Conservation (phyloP, 1,140 invertebrate species). For the Tetramorium alpestre region DNA sequence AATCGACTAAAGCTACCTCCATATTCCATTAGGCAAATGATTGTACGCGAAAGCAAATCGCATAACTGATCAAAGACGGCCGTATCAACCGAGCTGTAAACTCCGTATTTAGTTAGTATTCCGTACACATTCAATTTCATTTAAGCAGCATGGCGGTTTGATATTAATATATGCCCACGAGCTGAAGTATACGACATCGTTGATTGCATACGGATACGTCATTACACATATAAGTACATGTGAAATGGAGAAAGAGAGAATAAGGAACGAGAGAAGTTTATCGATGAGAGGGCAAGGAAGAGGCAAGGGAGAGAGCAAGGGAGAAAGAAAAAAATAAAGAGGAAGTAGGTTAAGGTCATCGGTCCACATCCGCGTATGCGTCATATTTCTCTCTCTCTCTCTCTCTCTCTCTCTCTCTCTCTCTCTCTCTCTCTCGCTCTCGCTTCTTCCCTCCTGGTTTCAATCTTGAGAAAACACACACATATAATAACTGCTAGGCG, state of each 20-base stretch:
- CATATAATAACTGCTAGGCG: slow-evolving; percentile 28
- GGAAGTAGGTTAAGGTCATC: slow-evolving; percentile 76
- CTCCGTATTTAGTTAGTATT: background rate
- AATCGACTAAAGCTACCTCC: background rate
- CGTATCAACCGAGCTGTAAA: background rate
- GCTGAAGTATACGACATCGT: background rate
- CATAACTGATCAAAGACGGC: slow-evolving; percentile 1
- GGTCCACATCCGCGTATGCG: slow-evolving; percentile 64
- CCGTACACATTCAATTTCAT: slow-evolving; percentile 16
- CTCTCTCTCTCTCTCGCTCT: no score
- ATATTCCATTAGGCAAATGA: slow-evolving; percentile 19
- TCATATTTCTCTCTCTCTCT: slow-evolving; percentile 33
- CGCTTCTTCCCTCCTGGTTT: slow-evolving; percentile 54
- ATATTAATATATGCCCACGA: slow-evolving; percentile 26
- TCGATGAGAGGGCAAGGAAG: background rate
- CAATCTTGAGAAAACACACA: slow-evolving; percentile 73
- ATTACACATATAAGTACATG: background rate
- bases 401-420: slow-evolving; percentile 42
- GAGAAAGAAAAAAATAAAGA: slow-evolving; percentile 48
- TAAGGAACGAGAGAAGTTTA: background rate
- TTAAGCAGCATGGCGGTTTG: background rate
- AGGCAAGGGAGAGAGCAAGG: background rate
- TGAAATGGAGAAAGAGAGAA: slow-evolving; percentile 27
- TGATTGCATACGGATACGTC: background rate
- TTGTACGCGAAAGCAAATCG: slow-evolving; percentile 9